Evolutionary conservation across 2,888 invertebrate genomes (phyloP).

Genomic region (Mantis religiosa): DNA sequence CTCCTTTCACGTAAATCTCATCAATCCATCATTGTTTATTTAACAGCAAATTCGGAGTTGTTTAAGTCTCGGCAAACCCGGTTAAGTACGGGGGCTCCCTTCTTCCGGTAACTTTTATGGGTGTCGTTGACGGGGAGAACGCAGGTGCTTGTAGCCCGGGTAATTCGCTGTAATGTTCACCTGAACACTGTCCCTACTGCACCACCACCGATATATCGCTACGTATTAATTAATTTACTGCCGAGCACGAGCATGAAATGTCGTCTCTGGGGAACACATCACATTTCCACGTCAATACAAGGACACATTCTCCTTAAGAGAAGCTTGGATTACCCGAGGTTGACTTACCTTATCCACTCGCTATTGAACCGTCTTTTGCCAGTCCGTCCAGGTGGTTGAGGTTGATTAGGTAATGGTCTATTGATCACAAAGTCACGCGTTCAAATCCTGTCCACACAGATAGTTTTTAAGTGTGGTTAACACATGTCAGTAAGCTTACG

Average conservation of each 20-base stretch:
- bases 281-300: neutral
- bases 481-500: too few species aligned
- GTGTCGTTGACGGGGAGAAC: neutral
- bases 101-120: neutral
- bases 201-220: neutral
- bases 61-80: neutral
- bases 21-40: neutral
- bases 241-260: neutral
- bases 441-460: too few species aligned
- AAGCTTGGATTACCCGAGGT: neutral
- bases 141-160: slow-evolving; percentile 3
- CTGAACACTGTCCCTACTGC: neutral
- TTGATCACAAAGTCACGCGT: too few species aligned
- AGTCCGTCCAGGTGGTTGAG: too few species aligned
- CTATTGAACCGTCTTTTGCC: too few species aligned
- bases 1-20: neutral
- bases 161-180: slow-evolving; percentile 18
- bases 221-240: neutral
- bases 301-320: neutral
- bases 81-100: neutral
- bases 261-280: neutral
- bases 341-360: too few species aligned
- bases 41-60: neutral
- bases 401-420: too few species aligned
- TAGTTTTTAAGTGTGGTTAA: too few species aligned